Evolutionary conservation across 2,113 vertebrate species (phyloP).

Genomic region (Lamprotornis superbus): DNA sequence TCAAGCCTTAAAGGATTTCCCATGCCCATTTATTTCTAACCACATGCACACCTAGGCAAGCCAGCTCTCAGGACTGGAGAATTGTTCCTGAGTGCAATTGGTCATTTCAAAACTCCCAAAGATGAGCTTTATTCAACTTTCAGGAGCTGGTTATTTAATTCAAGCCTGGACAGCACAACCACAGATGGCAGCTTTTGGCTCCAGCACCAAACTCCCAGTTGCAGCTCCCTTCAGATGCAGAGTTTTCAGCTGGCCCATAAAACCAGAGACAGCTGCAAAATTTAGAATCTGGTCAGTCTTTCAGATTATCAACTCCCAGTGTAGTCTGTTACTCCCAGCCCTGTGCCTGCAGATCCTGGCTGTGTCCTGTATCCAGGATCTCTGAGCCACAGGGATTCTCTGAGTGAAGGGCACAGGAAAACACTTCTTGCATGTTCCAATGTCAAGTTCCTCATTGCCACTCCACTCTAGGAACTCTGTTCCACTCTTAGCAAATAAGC

Average conservation of each 20-base stretch:
- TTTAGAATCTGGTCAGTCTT: neutral
- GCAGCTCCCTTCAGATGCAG: neutral
- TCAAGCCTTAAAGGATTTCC: neutral
- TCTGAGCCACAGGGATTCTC: neutral
- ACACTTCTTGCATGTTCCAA: accelerated
- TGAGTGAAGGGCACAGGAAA: neutral
- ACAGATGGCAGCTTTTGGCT: constrained; percentile 4
- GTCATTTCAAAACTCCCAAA: neutral
- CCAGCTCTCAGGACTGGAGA: neutral
- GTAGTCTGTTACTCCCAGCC: neutral
- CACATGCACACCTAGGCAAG: neutral
- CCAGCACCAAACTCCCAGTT: neutral
- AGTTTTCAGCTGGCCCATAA: neutral
- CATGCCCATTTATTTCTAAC: neutral
- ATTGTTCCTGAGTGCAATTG: neutral
- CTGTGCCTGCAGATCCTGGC: neutral
- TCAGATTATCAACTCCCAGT: neutral
- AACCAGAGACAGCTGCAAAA: neutral
- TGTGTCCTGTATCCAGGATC: neutral
- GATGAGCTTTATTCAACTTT: neutral
- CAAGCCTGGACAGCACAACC: neutral
- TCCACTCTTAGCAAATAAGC: neutral
- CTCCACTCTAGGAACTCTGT: neutral
- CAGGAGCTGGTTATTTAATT: neutral
- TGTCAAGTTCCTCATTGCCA: neutral